Base-by-base conservation (phyloP, 2,797 vertebrate genomes). In the Coreius guichenoti region DNA sequence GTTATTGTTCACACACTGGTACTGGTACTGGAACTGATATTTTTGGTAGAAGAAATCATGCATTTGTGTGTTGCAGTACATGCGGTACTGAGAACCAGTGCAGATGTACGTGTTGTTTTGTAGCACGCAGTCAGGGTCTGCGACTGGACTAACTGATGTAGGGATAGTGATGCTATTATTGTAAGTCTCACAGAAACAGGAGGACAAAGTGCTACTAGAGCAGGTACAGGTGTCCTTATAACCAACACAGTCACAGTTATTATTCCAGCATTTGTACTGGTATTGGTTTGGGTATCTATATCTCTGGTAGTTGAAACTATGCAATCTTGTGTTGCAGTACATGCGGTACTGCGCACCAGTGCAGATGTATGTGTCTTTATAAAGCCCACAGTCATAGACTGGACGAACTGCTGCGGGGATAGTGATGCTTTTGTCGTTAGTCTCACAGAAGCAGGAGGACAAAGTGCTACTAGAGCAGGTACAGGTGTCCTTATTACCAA, bases 81-180 rank as follows among this genome's bases (percentile, higher is more conserved):
- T 77, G 21, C 51, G 74, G 7, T 77, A 77, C 51, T 77, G 74
- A n/a, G 21, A 0, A n/a, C 74, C 74, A 17, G 31, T 58, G 51
- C 74, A 77, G 51, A 77, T 39, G 7, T 17, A 58, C 0, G 0
- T 58, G 0, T 58, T 0, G 0, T 77, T 23, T 8, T 77, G 0
- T 39, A 77, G 31, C 51, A 36, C 13, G 39, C 51, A 77, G 31
- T 77, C 21, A 39, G 29, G 45, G 8, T 47, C 2, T 47, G 70
- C 5, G 51, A 77, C 13, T 77, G 74, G 74, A 77, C 31, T 77
- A 16, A 39, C 74, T 77, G 51, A 2, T 36, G 31, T 3, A 9
- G 19, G 1, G 13, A 77, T 1, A 8, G 21, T 17, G 1, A 1
- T 33, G 21, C 0, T 51, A 33, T 81, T 51, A 0, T 0, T 0